These are phyloP conservation scores for Cassiopea andromeda DNA, from an alignment of 30 jellyfish, hydroid and myxozoan genomes.

Conservation along the genomic window DNA sequence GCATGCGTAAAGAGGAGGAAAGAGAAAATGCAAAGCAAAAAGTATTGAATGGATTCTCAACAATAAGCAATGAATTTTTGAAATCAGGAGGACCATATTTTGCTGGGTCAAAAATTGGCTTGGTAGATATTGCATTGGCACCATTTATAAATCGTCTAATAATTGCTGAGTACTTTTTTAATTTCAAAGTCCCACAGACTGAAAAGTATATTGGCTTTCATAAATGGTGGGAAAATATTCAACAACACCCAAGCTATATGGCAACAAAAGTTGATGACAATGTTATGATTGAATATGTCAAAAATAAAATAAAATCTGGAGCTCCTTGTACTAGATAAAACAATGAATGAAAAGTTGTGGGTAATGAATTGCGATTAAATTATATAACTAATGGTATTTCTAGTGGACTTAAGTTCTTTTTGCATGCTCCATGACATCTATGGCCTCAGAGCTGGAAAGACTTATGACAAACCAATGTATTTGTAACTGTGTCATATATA, in stretches of 20 bases:
- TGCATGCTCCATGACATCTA: no score
- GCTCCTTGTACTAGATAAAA: constrained; percentile 19
- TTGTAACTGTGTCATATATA: no score
- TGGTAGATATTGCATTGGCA: constrained; percentile 65
- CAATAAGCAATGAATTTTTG: constrained; percentile 21
- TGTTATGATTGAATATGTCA: constrained; percentile 52
- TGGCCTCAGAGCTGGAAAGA: no score
- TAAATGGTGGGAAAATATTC: constrained; percentile 65
- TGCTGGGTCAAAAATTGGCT: constrained; percentile 54
- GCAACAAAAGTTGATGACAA: constrained; percentile 58
- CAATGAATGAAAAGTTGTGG: background rate
- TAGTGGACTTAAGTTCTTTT: no score
- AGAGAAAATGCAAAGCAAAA: constrained; percentile 33
- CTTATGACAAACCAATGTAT: no score
- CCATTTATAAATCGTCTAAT: constrained; percentile 54
- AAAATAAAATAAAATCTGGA: constrained; percentile 39
- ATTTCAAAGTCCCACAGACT: constrained; percentile 59
- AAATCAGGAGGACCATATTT: constrained; percentile 68
- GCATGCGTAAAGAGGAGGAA: constrained; percentile 60
- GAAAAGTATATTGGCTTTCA: constrained; percentile 37
- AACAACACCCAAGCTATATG: constrained; percentile 59
- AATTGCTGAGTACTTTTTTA: constrained; percentile 45
- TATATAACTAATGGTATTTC: background rate
- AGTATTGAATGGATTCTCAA: constrained; percentile 37
- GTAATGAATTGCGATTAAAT: background rate